phyloP scores from a whole-genome alignment of 2,888 invertebrate species.

The Meloe dianella region DNA sequence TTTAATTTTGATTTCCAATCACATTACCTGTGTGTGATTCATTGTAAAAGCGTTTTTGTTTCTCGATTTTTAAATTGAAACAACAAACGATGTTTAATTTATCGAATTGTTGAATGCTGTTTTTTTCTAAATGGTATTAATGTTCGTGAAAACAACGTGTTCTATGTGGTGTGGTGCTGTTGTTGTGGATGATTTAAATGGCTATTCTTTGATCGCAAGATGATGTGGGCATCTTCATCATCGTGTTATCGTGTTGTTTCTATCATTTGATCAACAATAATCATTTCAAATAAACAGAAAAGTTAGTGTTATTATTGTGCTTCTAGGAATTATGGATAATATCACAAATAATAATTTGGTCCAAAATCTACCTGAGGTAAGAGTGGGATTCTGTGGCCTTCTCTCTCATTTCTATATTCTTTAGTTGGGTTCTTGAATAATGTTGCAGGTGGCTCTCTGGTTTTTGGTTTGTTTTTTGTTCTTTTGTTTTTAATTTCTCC shows the following conservation, averaged over 20 bases:
- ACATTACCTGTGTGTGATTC: not conserved
- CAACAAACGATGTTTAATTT: too few relatives aligned
- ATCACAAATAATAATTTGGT: conserved; percentile 53
- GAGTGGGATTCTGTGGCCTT: conserved; percentile 15
- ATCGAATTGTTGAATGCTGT: too few relatives aligned
- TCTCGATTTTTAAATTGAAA: too few relatives aligned
- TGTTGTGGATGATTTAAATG: conserved; percentile 26
- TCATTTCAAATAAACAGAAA: not conserved
- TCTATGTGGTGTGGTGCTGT: not conserved
- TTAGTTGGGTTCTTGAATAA: not conserved
- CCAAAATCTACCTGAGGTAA: conserved; percentile 54
- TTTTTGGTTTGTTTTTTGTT: not conserved
- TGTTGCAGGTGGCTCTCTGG: conserved; percentile 4
- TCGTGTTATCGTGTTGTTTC: conserved; percentile 13
- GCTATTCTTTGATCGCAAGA: conserved; percentile 4
- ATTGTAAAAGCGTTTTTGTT: too few relatives aligned
- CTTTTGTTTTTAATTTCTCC: not conserved
- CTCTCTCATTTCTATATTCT: too few relatives aligned
- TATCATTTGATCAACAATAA: conserved; percentile 8
- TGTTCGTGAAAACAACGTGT: too few relatives aligned
- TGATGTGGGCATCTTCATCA: conserved; percentile 3
- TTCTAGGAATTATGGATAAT: conserved; percentile 48
- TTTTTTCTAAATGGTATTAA: too few relatives aligned
- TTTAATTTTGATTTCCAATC: not conserved
- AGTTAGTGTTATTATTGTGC: conserved; percentile 14